Evolutionary conservation across 92 coral and sea anemone genomes (phyloP), one percentile per base, ranked within the genome.

Genomic region (Nematostella vectensis): DNA sequence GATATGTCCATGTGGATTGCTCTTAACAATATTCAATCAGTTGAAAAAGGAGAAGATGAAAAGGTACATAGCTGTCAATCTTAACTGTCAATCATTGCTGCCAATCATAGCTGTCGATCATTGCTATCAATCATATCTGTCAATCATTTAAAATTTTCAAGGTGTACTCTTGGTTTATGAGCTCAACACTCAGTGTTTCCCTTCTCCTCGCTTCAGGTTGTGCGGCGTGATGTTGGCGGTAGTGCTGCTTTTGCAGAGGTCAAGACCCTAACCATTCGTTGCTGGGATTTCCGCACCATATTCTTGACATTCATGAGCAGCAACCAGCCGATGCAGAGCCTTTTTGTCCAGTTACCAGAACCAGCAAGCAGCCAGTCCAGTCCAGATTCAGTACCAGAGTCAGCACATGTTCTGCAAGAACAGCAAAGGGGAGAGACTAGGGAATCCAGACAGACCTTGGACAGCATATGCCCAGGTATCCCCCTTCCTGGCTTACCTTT

Each of bases 1-100:
- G 99, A 87, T 47, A 88, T 82, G 83, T 93, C 99, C 4, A 75
- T 93, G 96, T 75, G 96, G 85, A 86, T 93, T 10, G 85, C 99
- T 21, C 75, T 93, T 19, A 93, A 93, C 39, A 93, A 93, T 33
- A 93, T 93, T 21, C 84, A 81, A 38, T 83, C 99, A 54, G 99
- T 93, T 0, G 94, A 93, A 51, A 82, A 78, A 61, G 96, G 93
- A 55, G 99, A 87, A 37, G 96, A 87, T 58, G 99, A 93, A 59
- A 87, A 83, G 62, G 98, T 87, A 42, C 47, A 44, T 30, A 29
- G n/a, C n/a, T n/a, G n/a, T n/a, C n/a, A n/a, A n/a, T n/a, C n/a
- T n/a, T n/a, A n/a, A n/a, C n/a, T n/a, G n/a, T n/a, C n/a, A n/a
- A n/a, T n/a, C n/a, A n/a, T n/a, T 1, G 2, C n/a, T 29, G 3